Percentiles rank a stretch among this genome's conserved stretches.
Conservation (phyloP, 2,888 invertebrate genomes). For the Drosophila anomelani region DNA sequence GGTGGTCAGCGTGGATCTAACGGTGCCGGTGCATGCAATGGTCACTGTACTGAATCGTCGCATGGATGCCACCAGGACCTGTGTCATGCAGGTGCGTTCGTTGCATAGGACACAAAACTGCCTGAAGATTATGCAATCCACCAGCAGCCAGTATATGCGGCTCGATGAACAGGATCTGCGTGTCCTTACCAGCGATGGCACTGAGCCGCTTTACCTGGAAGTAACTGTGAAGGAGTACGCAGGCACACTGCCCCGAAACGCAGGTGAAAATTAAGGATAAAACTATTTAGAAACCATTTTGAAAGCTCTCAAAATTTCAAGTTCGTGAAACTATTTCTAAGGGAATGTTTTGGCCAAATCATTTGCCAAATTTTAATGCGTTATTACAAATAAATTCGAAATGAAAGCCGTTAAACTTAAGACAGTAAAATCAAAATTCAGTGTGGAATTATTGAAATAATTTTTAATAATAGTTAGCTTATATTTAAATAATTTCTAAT, state of each 20-base stretch:
- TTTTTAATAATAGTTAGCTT: no score
- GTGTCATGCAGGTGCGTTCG: constrained; percentile 42
- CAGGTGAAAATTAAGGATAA: neutral
- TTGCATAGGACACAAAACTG: constrained; percentile 39
- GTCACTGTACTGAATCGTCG: constrained; percentile 55
- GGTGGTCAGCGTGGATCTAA: constrained; percentile 46
- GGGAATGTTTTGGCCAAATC: neutral
- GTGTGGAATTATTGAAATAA: no score
- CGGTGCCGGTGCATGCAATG: constrained; percentile 27
- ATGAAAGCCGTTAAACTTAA: no score
- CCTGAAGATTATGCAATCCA: constrained; percentile 14
- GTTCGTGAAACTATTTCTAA: neutral
- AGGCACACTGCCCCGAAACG: neutral
- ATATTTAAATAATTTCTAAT: no score
- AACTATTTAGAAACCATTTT: neutral
- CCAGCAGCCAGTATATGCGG: constrained; percentile 42
- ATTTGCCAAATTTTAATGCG: neutral
- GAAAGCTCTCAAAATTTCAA: neutral
- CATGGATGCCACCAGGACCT: constrained; percentile 46
- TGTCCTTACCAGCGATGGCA: constrained; percentile 39
- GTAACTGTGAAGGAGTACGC: constrained; percentile 43
- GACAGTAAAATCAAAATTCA: no score
- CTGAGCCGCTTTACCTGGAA: constrained; percentile 56
- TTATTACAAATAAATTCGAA: neutral
- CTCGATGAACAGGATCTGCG: constrained; percentile 47